Evolutionary conservation across 1,140 invertebrate species (phyloP).

Genomic region (Drosophila pseudoananassae): DNA sequence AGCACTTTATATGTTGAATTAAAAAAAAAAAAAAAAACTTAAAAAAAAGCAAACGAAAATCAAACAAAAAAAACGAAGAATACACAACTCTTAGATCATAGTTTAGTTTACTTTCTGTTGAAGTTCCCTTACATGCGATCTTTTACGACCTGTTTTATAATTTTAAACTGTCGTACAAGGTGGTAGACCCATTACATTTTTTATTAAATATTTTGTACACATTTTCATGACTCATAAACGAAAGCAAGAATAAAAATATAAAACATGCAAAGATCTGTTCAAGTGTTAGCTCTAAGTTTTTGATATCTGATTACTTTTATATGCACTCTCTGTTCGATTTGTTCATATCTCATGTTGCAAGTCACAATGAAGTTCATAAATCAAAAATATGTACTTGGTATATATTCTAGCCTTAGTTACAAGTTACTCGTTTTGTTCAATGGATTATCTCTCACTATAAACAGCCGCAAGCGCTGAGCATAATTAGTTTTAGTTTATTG

Average conservation of each 20-base stretch:
- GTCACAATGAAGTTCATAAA: slow-evolving; percentile 75
- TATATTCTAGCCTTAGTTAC: slow-evolving; percentile 52
- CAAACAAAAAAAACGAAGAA: slow-evolving; percentile 11
- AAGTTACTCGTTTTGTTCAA: slow-evolving; percentile 76
- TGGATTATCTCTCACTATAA: slow-evolving; percentile 55
- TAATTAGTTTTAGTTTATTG: slow-evolving; percentile 51
- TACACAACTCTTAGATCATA: slow-evolving; percentile 34
- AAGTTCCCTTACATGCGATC: slow-evolving; percentile 27
- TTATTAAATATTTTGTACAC: slow-evolving; percentile 57
- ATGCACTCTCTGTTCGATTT: slow-evolving; percentile 71
- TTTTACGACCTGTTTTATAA: slow-evolving; percentile 62
- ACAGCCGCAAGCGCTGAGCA: slow-evolving; percentile 12
- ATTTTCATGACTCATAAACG: slow-evolving; percentile 42
- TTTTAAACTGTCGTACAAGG: slow-evolving; percentile 66
- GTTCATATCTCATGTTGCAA: slow-evolving; percentile 72
- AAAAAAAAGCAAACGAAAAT: slow-evolving; percentile 11
- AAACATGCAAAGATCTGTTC: slow-evolving; percentile 35
- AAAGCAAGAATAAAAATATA: slow-evolving; percentile 8
- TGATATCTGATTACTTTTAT: slow-evolving; percentile 39
- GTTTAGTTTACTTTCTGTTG: slow-evolving; percentile 55
- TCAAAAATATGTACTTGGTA: slow-evolving; percentile 36
- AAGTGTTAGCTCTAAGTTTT: slow-evolving; percentile 46
- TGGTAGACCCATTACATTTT: slow-evolving; percentile 43
- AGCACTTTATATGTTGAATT: slow-evolving; percentile 75
- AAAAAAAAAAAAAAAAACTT: slow-evolving; percentile 32